These are phyloP conservation scores for Gracilinanus agilis DNA, from an alignment of 2,113 vertebrate species.

Conservation along the genomic window DNA sequence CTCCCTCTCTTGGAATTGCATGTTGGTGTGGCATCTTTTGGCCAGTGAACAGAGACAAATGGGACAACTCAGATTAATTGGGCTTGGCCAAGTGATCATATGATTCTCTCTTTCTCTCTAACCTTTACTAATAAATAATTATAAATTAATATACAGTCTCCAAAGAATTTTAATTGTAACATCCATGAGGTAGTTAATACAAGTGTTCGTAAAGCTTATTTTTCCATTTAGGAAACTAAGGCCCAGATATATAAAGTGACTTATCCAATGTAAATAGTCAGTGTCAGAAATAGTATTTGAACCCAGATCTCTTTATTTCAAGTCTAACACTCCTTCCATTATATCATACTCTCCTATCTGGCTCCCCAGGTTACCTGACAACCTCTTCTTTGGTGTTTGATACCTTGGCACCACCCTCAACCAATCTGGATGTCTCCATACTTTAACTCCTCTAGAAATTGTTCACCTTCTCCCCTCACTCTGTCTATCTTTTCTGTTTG, in stretches of 20 bases:
- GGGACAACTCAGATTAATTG: too few relatives aligned
- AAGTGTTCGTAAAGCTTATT: not conserved
- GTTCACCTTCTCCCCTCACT: not conserved
- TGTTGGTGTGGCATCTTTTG: too few relatives aligned
- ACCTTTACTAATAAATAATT: too few relatives aligned
- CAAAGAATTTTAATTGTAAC: too few relatives aligned
- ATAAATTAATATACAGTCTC: too few relatives aligned
- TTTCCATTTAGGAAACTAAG: not conserved
- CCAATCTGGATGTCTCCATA: not conserved
- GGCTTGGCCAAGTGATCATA: too few relatives aligned
- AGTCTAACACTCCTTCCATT: not conserved
- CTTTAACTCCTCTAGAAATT: not conserved
- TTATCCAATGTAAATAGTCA: not conserved
- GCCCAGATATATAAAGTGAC: not conserved
- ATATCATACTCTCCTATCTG: not conserved
- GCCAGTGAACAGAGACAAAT: too few relatives aligned
- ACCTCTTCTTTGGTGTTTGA: not conserved
- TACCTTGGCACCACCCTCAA: not conserved
- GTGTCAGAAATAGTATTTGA: not conserved
- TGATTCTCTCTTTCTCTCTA: too few relatives aligned
- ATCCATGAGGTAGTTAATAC: not conserved
- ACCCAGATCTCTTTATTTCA: not conserved
- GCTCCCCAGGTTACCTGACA: not conserved
- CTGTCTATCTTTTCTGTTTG: not conserved
- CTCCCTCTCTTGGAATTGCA: too few relatives aligned